Base-by-base conservation (phyloP, 2,113 vertebrate genomes). In the Chlamydotis undulata region DNA sequence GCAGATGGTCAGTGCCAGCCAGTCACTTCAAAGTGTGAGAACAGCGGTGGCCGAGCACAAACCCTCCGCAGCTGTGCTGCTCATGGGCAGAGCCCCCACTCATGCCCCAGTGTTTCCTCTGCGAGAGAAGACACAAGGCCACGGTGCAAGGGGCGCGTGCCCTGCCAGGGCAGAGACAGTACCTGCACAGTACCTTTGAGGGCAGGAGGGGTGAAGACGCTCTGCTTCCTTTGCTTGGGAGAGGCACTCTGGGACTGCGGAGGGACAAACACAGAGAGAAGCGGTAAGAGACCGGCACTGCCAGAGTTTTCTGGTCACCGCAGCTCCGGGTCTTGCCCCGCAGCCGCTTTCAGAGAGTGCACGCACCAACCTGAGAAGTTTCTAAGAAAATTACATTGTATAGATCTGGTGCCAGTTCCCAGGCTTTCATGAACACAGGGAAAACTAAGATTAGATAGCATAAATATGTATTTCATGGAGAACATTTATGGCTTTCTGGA, bases 191-290 rank as follows among this genome's bases (percentile, higher is more conserved):
- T 99, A 99, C 99, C 99, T 99, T 99, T 99, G 97, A 99, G 98
- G 86, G 98, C 94, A 21, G 99, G 99, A 0, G 98, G 97, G 19
- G 98, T 98, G 61, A 98, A 99, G 63, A 98, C 98, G 4, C 99
- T 99, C 97, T 98, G 98, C 98, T 99, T 99, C 98, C 98, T 98
- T 87, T 99, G 99, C 95, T 98, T 98, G 49, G 98, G 98, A 55
- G 98, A 98, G 33, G 98, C 96, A 2, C 93, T 98, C 98, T 99
- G 97, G 26, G 90, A 94, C 98, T 98, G 95, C 9, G 23, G 92
- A 84, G 56, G 91, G 49, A 90, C 84, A 94, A 67, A 75, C 23
- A 95, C 37, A 93, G 71, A 94, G 86, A 93, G 7, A 83, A 24
- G 49, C 5, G 0, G 87, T 94, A 5, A 96, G 88, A 63, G 12